phyloP scores from a whole-genome alignment of 1,140 invertebrate species.

The Calliphora vicina region DNA sequence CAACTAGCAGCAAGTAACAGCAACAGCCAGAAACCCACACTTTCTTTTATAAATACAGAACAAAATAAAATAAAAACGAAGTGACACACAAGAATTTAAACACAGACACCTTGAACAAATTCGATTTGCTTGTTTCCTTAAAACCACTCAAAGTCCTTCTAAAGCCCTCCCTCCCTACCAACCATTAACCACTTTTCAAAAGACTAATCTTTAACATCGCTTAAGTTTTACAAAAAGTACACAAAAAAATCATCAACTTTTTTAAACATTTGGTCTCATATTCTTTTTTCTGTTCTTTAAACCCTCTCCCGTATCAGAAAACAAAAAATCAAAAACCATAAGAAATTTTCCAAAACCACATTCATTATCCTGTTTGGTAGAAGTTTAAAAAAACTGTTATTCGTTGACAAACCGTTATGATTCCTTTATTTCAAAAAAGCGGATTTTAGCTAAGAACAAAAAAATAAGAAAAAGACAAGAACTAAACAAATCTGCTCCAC shows the following conservation, averaged over 20 bases:
- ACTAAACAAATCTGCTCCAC: background rate
- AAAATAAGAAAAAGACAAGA: background rate
- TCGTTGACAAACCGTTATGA: slow-evolving; percentile 33
- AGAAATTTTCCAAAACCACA: background rate
- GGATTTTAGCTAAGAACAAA: background rate
- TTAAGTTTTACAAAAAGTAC: background rate
- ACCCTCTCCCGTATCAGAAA: background rate
- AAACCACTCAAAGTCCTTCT: background rate
- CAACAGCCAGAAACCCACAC: background rate
- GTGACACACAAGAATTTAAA: background rate
- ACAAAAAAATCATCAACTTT: too few species aligned
- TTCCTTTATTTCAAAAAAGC: background rate
- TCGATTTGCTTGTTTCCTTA: background rate
- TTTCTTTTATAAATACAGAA: too few species aligned
- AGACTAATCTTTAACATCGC: background rate
- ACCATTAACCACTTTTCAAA: background rate
- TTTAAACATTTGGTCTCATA: background rate
- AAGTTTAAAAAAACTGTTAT: background rate
- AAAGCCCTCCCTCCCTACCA: too few species aligned
- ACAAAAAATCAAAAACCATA: background rate
- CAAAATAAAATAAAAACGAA: too few species aligned
- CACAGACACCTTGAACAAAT: background rate
- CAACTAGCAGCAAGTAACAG: background rate
- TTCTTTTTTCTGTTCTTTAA: too few species aligned
- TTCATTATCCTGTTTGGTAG: slow-evolving; percentile 16